Evolutionary conservation across 2,888 invertebrate genomes (phyloP).

Genomic region (Hydropsyche betteni): DNA sequence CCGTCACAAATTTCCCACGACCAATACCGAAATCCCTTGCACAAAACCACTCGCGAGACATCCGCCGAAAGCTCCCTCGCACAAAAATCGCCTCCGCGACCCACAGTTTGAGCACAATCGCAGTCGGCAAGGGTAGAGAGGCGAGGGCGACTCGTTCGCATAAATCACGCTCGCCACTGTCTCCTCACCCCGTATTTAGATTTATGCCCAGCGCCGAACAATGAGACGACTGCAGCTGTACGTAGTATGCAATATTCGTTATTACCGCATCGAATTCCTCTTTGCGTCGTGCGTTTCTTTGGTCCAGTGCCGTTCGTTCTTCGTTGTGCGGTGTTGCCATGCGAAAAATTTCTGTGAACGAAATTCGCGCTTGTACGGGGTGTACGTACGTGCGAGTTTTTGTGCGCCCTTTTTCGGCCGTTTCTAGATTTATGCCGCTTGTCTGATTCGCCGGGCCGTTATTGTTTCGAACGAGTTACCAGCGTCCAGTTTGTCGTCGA

Average conservation of each 20-base stretch:
- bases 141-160: constrained; percentile 40
- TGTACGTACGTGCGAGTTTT: background rate
- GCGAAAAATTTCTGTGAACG: too few species aligned
- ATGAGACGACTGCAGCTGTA: constrained; percentile 50
- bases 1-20: too few species aligned
- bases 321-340: background rate
- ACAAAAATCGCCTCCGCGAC: background rate
- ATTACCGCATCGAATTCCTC: constrained; percentile 51
- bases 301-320: background rate
- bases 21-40: too few species aligned
- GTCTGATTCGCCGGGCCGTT: constrained; percentile 40
- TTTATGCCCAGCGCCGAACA: constrained; percentile 50
- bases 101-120: background rate
- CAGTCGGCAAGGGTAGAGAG: constrained; percentile 30
- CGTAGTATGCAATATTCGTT: constrained; percentile 51
- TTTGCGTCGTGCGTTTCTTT: constrained; percentile 1
- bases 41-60: too few species aligned
- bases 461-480: constrained; percentile 5
- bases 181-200: constrained; percentile 49
- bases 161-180: constrained; percentile 50
- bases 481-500: too few species aligned
- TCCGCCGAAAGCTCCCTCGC: too few species aligned
- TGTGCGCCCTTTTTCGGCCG: constrained; percentile 40
- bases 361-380: background rate
- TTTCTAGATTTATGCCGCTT: constrained; percentile 42